A percentile compares a stretch with the other conserved stretches of the same genome.
Conservation (phyloP, 2,113 vertebrate species). For the Laticauda laticaudata region DNA sequence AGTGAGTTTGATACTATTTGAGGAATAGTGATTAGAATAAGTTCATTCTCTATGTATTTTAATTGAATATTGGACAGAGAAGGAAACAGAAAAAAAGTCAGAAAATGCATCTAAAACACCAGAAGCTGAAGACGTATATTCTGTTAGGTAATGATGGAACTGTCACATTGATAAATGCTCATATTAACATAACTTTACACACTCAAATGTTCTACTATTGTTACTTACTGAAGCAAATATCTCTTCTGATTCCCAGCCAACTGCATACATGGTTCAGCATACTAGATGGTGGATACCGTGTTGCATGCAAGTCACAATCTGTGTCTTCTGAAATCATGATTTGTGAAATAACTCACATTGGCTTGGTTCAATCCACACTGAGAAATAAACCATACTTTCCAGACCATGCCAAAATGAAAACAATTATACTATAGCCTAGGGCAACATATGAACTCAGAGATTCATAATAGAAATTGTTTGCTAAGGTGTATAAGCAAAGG, state of each 20-base stretch:
- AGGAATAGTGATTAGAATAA: background rate
- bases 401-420: background rate
- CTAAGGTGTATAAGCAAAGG: background rate
- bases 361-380: background rate
- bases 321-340: background rate
- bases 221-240: background rate
- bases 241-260: background rate
- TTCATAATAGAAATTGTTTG: background rate
- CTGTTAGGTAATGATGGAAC: background rate
- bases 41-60: background rate
- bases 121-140: background rate
- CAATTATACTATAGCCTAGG: background rate
- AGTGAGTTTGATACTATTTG: background rate
- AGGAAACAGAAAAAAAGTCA: background rate
- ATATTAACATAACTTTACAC: background rate
- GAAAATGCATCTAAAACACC: background rate
- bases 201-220: background rate
- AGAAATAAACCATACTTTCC: background rate
- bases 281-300: background rate
- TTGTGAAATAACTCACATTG: background rate
- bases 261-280: background rate
- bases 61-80: background rate
- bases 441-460: background rate
- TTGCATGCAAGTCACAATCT: background rate
- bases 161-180: background rate